Evolutionary conservation across 2,888 invertebrate genomes (phyloP).

Genomic region (Uloborus plumipes): DNA sequence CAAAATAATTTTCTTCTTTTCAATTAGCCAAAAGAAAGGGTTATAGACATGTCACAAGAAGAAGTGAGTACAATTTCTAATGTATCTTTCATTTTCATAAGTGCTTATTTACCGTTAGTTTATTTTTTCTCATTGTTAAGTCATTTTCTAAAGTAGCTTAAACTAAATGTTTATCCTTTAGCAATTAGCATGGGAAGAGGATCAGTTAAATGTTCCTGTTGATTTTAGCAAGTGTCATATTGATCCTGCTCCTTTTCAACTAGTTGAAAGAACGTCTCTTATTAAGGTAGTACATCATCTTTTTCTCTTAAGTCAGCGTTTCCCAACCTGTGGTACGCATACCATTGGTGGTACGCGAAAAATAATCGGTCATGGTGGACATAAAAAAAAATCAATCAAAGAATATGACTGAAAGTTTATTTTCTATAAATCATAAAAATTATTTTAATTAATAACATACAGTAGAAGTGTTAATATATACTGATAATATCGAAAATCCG

Average conservation of each 20-base stretch:
- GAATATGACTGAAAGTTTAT: too few species aligned
- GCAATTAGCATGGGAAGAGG: conserved; percentile 92
- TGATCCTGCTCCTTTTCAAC: conserved; percentile 97
- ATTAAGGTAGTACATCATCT: conserved; percentile 60
- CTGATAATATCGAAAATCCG: too few species aligned
- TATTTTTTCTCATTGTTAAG: too few species aligned
- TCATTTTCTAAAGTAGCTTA: neutral
- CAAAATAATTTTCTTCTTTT: conserved; percentile 45
- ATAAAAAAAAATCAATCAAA: too few species aligned
- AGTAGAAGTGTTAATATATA: too few species aligned
- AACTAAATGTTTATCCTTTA: conserved; percentile 9
- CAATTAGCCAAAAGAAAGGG: conserved; percentile 74
- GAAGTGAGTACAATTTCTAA: conserved; percentile 73
- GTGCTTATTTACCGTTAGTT: too few species aligned
- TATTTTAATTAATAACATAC: too few species aligned
- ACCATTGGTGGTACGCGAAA: too few species aligned
- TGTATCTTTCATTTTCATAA: neutral
- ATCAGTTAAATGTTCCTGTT: conserved; percentile 80
- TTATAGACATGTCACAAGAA: conserved; percentile 93
- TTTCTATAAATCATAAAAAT: too few species aligned
- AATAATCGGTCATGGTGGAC: too few species aligned
- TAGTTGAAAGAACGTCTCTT: conserved; percentile 72
- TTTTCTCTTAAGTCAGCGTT: neutral
- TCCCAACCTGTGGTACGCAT: too few species aligned
- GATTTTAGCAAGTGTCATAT: conserved; percentile 77